These are phyloP conservation scores for Coracias cyanogaster DNA, from an alignment of 2,797 vertebrate species.

Conservation along the genomic window DNA sequence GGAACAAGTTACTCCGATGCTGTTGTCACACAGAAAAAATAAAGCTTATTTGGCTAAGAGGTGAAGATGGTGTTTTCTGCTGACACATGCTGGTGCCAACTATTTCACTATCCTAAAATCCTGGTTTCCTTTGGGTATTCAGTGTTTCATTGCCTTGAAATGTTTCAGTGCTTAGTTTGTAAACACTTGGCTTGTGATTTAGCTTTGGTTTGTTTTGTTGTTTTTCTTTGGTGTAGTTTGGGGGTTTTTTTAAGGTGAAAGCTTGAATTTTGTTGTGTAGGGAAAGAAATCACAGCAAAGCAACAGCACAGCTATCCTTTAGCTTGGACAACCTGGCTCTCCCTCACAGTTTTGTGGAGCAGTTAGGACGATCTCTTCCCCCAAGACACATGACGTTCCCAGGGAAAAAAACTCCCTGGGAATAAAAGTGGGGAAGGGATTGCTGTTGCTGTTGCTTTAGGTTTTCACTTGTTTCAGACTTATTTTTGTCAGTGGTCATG, in stretches of 20 bases:
- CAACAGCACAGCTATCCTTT: neutral
- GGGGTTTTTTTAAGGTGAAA: neutral
- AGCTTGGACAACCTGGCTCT: neutral
- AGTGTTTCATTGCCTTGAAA: neutral
- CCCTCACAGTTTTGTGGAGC: neutral
- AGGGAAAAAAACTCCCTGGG: neutral
- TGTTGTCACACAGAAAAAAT: neutral
- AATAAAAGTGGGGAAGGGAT: neutral
- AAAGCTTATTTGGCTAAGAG: neutral
- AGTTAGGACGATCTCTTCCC: neutral
- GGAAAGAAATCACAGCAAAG: neutral
- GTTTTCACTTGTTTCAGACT: neutral
- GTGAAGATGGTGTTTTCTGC: neutral
- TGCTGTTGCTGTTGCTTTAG: neutral
- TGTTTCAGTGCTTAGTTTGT: neutral
- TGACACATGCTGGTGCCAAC: neutral
- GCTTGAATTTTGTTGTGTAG: neutral
- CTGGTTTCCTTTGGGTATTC: neutral
- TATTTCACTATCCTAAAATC: neutral
- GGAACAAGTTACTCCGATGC: neutral
- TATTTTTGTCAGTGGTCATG: neutral
- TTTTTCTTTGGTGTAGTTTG: neutral
- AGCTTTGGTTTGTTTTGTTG: neutral
- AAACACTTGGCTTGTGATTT: neutral
- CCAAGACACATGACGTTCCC: neutral